phyloP scores from a whole-genome alignment of 2,113 vertebrate species.

The Notechis scutatus region DNA sequence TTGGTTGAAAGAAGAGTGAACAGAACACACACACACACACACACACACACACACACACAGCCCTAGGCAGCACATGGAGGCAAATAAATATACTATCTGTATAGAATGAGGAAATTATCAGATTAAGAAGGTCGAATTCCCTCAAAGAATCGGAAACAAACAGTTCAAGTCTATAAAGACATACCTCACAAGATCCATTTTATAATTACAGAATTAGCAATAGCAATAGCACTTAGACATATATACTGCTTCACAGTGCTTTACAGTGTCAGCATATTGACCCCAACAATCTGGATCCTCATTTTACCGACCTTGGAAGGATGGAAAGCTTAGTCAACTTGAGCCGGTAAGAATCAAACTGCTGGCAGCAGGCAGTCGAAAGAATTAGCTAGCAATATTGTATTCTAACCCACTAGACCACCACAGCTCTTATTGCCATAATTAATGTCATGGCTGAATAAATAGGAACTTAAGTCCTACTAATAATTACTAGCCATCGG shows the following conservation, averaged over 20 bases:
- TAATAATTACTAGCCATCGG: not conserved
- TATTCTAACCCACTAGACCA: too few relatives aligned
- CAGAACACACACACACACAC: not conserved
- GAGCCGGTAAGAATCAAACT: too few relatives aligned
- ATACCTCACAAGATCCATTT: not conserved
- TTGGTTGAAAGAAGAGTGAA: not conserved
- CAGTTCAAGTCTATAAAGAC: not conserved
- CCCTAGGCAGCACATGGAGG: not conserved
- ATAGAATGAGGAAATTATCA: not conserved
- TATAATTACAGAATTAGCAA: not conserved
- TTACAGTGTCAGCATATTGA: too few relatives aligned
- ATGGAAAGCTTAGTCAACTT: too few relatives aligned
- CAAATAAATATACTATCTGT: not conserved
- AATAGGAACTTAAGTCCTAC: not conserved
- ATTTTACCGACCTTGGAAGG: too few relatives aligned
- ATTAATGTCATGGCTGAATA: not conserved
- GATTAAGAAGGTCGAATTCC: not conserved
- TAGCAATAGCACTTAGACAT: too few relatives aligned
- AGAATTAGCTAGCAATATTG: too few relatives aligned
- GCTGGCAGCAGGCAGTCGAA: too few relatives aligned
- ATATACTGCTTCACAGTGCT: too few relatives aligned
- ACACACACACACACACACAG: too few relatives aligned
- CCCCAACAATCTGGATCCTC: too few relatives aligned
- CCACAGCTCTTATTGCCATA: not conserved
- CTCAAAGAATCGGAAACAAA: not conserved